These are phyloP conservation scores for Heliconius ismenius DNA, from an alignment of 2,888 invertebrate genomes.

Conservation along the genomic window DNA sequence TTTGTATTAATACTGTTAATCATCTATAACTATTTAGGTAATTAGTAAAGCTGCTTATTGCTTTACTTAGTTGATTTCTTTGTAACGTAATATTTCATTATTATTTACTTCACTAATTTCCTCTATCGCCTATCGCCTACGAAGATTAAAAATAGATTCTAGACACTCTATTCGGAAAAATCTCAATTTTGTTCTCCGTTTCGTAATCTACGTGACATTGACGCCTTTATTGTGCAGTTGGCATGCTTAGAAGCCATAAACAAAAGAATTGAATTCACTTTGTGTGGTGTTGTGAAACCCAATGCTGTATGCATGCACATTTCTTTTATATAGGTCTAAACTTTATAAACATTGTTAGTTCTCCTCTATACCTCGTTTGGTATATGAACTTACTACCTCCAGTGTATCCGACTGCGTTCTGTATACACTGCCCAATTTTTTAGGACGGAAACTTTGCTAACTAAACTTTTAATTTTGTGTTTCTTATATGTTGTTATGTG, in stretches of 20 bases:
- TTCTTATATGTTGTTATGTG: too few species aligned
- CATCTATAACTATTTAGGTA: not conserved
- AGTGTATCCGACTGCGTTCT: too few species aligned
- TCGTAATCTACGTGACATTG: conserved; percentile 7
- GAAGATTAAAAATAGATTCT: not conserved
- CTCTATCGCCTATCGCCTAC: too few species aligned
- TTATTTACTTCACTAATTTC: not conserved
- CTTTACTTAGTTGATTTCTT: not conserved
- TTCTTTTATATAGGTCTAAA: not conserved
- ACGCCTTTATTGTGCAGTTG: conserved; percentile 11
- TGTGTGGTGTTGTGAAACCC: conserved; percentile 6
- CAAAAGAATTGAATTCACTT: conserved; percentile 15
- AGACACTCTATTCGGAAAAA: not conserved
- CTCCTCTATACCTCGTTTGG: not conserved
- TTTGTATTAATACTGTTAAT: not conserved
- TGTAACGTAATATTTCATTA: not conserved
- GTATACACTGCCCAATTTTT: too few species aligned
- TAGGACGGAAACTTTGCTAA: too few species aligned
- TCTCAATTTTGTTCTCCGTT: not conserved
- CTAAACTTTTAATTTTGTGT: too few species aligned
- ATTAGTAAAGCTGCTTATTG: not conserved
- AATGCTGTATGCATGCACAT: not conserved
- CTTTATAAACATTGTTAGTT: not conserved
- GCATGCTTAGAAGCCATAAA: conserved; percentile 19
- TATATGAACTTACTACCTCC: not conserved